Percentiles rank a stretch among this genome's conserved stretches.
Conservation (phyloP, 2,888 invertebrate genomes). For the Hirtodrosophila histrioides region DNA sequence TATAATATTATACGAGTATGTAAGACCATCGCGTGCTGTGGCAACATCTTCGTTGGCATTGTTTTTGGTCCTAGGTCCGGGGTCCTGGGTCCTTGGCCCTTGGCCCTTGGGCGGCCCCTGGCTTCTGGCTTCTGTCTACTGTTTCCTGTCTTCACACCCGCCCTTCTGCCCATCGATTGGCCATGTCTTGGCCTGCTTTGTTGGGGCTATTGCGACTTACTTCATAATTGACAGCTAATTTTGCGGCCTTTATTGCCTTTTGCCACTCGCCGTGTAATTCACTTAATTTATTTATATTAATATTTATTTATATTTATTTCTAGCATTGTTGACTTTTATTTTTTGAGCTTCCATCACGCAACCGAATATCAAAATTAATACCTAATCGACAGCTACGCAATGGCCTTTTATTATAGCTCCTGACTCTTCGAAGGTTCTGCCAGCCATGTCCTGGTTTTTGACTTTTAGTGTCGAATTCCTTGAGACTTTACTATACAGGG, state of each 20-base stretch:
- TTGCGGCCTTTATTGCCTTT: conserved; percentile 63
- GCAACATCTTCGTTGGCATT: conserved; percentile 30
- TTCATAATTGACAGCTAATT: conserved; percentile 79
- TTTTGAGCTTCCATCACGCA: conserved; percentile 13
- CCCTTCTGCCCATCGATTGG: conserved; percentile 13
- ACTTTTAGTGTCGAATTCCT: too few species aligned
- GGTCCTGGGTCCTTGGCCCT: too few species aligned
- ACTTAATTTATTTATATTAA: conserved; percentile 69
- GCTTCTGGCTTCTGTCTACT: background rate
- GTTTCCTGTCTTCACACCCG: background rate
- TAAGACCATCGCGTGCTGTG: conserved; percentile 55
- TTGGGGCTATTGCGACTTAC: conserved; percentile 36
- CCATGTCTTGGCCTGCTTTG: conserved; percentile 2
- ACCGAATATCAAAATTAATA: conserved; percentile 52
- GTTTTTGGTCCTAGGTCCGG: background rate
- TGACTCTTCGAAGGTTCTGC: too few species aligned
- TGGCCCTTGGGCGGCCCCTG: background rate
- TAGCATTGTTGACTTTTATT: conserved; percentile 1
- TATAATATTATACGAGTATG: conserved; percentile 3
- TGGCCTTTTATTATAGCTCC: conserved; percentile 42
- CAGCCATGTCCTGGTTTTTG: too few species aligned
- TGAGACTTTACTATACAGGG: too few species aligned
- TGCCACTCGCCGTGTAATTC: conserved; percentile 51
- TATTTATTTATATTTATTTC: conserved; percentile 43
- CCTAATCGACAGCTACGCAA: conserved; percentile 39